phyloP scores from a whole-genome alignment of 2,113 vertebrate species.

The Triplophysa dalaica region DNA sequence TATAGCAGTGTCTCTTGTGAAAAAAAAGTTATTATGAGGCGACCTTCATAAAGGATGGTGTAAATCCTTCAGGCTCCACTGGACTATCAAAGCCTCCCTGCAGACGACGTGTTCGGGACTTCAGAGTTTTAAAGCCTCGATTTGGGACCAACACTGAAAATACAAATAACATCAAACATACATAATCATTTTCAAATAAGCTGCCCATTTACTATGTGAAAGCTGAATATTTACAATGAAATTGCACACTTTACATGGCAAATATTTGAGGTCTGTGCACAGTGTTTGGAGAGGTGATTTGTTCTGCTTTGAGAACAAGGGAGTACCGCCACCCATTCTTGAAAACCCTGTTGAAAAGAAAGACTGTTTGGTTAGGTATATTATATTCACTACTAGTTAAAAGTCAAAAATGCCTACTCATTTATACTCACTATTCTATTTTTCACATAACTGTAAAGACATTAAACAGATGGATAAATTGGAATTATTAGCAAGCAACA shows the following conservation, averaged over 20 bases:
- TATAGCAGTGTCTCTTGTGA: too few species aligned
- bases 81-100: constrained; percentile 81
- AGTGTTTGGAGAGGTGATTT: constrained; percentile 77
- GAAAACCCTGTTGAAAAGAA: constrained; percentile 76
- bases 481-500: too few species aligned
- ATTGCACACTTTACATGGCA: constrained; percentile 79
- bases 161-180: neutral
- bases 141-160: constrained; percentile 81
- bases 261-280: constrained; percentile 75
- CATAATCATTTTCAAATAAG: neutral
- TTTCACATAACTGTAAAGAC: too few species aligned
- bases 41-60: constrained; percentile 92
- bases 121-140: constrained; percentile 92
- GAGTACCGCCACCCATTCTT: constrained; percentile 67
- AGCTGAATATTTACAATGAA: neutral
- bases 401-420: too few species aligned
- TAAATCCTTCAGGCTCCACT: constrained; percentile 75
- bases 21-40: neutral
- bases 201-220: neutral
- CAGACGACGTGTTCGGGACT: constrained; percentile 82
- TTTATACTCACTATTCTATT: too few species aligned
- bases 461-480: too few species aligned
- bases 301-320: constrained; percentile 74
- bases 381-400: neutral
- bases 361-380: neutral